phyloP scores from a whole-genome alignment of 2,888 invertebrate genomes.

The Caenorhabditis drosophilae region DNA sequence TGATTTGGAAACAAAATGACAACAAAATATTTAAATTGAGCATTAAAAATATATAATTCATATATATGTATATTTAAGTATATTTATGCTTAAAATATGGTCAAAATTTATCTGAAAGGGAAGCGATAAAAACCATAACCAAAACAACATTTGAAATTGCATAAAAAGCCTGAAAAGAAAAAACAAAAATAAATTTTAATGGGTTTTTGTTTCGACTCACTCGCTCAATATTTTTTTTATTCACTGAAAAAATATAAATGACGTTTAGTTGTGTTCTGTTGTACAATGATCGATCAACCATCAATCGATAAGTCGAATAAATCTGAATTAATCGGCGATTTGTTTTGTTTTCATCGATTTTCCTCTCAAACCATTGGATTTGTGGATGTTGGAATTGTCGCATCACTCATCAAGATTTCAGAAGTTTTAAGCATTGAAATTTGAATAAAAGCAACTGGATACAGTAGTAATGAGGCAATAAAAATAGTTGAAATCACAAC shows the following conservation, averaged over 20 bases:
- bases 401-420: constrained; percentile 9
- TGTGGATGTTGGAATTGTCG: constrained; percentile 4
- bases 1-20: no score
- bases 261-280: constrained; percentile 8
- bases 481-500: no score
- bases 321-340: not conserved
- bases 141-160: no score
- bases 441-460: constrained; percentile 18
- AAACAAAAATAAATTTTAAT: no score
- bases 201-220: not conserved
- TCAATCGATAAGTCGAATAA: constrained; percentile 18
- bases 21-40: no score
- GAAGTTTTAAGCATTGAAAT: constrained; percentile 13
- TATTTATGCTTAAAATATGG: no score
- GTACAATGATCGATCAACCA: constrained; percentile 12
- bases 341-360: not conserved
- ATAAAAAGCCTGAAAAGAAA: no score
- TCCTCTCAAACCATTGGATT: no score
- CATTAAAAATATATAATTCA: no score
- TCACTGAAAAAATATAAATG: constrained; percentile 4
- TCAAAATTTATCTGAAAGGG: no score
- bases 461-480: constrained; percentile 9
- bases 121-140: no score
- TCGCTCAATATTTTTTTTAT: constrained; percentile 14
- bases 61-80: no score